A percentile compares a stretch with the other conserved stretches of the same genome.
These are phyloP conservation scores for Cephonodes hylas DNA, from an alignment of 2,888 invertebrate species.

Conservation along the genomic window DNA sequence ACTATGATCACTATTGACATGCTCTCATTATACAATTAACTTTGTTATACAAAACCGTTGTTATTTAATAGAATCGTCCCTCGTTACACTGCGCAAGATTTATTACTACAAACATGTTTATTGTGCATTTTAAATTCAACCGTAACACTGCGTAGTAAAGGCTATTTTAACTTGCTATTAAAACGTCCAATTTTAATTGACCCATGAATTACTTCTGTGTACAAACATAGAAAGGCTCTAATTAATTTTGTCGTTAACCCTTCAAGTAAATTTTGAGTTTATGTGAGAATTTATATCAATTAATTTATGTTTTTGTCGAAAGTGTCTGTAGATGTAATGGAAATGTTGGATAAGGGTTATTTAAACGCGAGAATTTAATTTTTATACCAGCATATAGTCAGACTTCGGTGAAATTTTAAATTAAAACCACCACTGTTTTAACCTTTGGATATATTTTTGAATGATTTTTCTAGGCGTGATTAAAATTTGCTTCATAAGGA, in stretches of 20 bases:
- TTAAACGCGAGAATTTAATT: neutral
- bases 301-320: conserved; percentile 25
- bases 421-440: no score
- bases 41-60: conserved; percentile 23
- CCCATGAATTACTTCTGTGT: conserved; percentile 12
- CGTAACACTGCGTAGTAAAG: neutral
- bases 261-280: conserved; percentile 10
- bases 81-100: conserved; percentile 26
- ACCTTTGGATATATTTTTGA: no score
- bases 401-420: no score
- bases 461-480: no score
- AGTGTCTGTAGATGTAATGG: neutral
- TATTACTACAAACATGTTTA: conserved; percentile 20
- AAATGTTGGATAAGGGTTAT: neutral
- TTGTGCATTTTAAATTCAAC: conserved; percentile 16
- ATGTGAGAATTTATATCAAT: conserved; percentile 32
- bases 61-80: conserved; percentile 29
- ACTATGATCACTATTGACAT: conserved; percentile 11
- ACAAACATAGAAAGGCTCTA: conserved; percentile 4
- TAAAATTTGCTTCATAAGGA: no score
- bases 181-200: conserved; percentile 14
- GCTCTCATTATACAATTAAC: conserved; percentile 34
- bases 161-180: neutral
- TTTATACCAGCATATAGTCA: neutral
- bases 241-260: conserved; percentile 9